Evolutionary conservation across 2,113 vertebrate genomes (phyloP), one percentile per base, ranked within the genome.

Genomic region (Condylura cristata): DNA sequence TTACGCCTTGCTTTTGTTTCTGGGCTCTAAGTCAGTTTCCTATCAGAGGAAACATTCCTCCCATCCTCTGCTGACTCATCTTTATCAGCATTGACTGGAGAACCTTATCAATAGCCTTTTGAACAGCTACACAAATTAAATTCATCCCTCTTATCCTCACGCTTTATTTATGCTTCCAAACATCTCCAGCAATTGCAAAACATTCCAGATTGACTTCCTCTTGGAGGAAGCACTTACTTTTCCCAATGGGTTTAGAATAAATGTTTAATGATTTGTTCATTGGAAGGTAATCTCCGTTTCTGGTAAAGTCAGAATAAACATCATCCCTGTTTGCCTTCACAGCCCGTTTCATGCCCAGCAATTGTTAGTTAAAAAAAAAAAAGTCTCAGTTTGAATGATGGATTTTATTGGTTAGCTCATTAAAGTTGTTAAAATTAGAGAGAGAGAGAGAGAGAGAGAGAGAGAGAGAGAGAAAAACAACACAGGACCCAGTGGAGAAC

Each of bases 21-120:
- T 87, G 58, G n/a, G 53, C 83, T 79, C 46, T n/a, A 76, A 96
- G 82, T 96, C 86, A 56, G 53, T 70, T 91, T 94, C 89, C 96
- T 96, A 96, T 97, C 97, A 58, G 3, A 72, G 81, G 76, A 96
- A 96, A 95, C 96, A 97, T n/a, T 89, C 96, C 75, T 91, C 70
- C 84, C 80, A 68, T 26, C 95, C 96, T 90, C 79, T 76, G 75
- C 72, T 96, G 95, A 97, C 91, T 97, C 96, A 95, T 93, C 89
- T 84, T 93, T 94, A 96, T 96, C 96, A 93, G 84, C 60, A 7
- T 74, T 91, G 84, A 71, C 93, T 58, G 74, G 88, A 96, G 86
- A 96, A 86, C 60, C 48, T 97, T 96, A 97, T 97, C 97, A 96
- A 94, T 58, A 78, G 93, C 83, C 76, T 96, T 96, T 93, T 96